phyloP scores from a whole-genome alignment of 2,797 vertebrate genomes.

The Malacoraja senta region DNA sequence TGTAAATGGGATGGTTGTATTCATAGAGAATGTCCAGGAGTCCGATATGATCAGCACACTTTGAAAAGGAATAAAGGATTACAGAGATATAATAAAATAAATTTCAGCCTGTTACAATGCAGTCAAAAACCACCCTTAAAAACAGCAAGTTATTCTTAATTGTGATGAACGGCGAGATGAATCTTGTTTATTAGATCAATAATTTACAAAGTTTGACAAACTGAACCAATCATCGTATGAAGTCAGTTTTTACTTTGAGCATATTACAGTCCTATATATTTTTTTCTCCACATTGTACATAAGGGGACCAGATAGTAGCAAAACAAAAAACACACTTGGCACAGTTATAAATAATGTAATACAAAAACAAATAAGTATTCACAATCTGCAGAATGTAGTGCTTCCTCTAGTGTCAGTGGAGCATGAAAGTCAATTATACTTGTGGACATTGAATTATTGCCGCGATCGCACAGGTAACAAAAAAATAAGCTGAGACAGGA shows the following conservation, averaged over 20 bases:
- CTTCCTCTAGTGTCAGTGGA: not conserved
- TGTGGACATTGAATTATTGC: not conserved
- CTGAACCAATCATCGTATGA: slow-evolving; percentile 66
- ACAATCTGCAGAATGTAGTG: slow-evolving; percentile 28
- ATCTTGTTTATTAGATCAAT: slow-evolving; percentile 74
- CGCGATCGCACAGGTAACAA: not conserved
- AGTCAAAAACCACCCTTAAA: not conserved
- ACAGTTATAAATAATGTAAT: slow-evolving; percentile 68
- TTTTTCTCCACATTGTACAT: slow-evolving; percentile 64
- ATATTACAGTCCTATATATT: slow-evolving; percentile 65
- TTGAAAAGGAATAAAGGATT: not conserved
- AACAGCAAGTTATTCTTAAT: not conserved
- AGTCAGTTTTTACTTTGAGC: slow-evolving; percentile 65
- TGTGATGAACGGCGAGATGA: not conserved
- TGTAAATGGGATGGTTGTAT: not conserved
- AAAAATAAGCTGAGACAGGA: not conserved
- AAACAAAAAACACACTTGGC: slow-evolving; percentile 68
- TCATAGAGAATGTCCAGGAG: not conserved
- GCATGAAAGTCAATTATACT: not conserved
- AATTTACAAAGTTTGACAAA: slow-evolving; percentile 69
- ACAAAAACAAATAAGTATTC: slow-evolving; percentile 36
- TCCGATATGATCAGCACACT: not conserved
- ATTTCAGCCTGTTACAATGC: not conserved
- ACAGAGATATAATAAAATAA: not conserved
- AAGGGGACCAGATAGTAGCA: slow-evolving; percentile 63